Evolutionary conservation across 1,140 invertebrate genomes (phyloP).

Genomic region (Propsilocerus akamusi): DNA sequence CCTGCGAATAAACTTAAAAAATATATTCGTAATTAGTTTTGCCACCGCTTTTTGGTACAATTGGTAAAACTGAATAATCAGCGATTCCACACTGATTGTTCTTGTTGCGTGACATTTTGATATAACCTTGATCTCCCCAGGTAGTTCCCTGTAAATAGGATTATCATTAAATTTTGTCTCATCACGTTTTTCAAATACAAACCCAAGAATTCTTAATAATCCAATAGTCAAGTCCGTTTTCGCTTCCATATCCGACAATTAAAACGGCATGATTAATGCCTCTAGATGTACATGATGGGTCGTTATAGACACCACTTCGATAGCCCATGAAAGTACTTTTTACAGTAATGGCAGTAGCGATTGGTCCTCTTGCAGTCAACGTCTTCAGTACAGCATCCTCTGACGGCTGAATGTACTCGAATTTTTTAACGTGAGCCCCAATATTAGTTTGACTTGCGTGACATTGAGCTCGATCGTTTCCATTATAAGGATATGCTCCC

Average conservation of each 20-base stretch:
- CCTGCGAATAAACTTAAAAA: too few relatives aligned
- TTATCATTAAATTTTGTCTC: too few relatives aligned
- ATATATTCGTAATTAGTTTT: too few relatives aligned
- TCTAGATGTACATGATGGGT: conserved; percentile 10
- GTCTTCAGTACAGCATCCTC: conserved; percentile 28
- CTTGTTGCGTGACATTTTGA: conserved; percentile 37
- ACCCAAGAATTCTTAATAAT: conserved; percentile 50
- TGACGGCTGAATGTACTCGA: conserved; percentile 47
- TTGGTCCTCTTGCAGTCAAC: background rate
- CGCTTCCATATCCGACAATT: conserved; percentile 63
- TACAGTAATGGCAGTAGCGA: conserved; percentile 52
- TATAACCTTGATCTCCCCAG: conserved; percentile 42
- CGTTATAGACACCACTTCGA: conserved; percentile 31
- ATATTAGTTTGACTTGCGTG: conserved; percentile 9
- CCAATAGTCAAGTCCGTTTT: conserved; percentile 51
- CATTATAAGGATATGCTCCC: conserved; percentile 35
- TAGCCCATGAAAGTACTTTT: conserved; percentile 49
- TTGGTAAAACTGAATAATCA: too few relatives aligned
- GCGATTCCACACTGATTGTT: conserved; percentile 46
- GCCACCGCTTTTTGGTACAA: too few relatives aligned
- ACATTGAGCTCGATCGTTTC: conserved; percentile 17
- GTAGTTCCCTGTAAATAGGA: conserved; percentile 28
- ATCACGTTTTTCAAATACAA: too few relatives aligned
- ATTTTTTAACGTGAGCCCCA: conserved; percentile 28
- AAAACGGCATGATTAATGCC: conserved; percentile 59